phyloP scores from a whole-genome alignment of 2,888 invertebrate genomes.

The Drosophila phalerata region DNA sequence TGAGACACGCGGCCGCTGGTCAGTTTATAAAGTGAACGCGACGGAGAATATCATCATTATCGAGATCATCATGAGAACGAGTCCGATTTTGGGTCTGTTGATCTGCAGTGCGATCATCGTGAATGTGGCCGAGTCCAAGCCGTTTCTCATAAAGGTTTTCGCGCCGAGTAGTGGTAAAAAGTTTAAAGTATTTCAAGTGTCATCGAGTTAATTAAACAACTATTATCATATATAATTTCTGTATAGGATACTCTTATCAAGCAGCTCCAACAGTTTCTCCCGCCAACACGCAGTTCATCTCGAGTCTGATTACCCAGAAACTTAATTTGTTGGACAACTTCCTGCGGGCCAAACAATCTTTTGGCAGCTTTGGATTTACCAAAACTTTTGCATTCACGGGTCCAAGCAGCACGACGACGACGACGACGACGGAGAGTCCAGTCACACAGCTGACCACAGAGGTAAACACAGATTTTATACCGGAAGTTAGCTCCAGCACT shows the following conservation, averaged over 20 bases:
- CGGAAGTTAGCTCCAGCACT: conserved; percentile 67
- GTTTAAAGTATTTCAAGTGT: background rate
- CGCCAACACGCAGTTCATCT: conserved; percentile 50
- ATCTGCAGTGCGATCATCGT: conserved; percentile 33
- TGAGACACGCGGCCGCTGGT: conserved; percentile 43
- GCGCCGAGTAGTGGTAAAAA: conserved; percentile 58
- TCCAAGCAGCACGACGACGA: conserved; percentile 22
- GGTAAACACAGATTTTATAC: conserved; percentile 75
- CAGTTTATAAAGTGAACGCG: conserved; percentile 48
- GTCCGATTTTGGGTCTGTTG: conserved; percentile 55
- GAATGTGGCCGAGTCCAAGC: conserved; percentile 53
- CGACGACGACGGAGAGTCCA: conserved; percentile 50
- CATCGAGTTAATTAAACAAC: background rate
- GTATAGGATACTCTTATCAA: conserved; percentile 30
- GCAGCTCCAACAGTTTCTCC: conserved; percentile 40
- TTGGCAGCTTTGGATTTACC: conserved; percentile 55
- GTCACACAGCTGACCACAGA: conserved; percentile 57
- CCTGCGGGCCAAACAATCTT: conserved; percentile 56
- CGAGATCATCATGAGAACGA: conserved; percentile 51
- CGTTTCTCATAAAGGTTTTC: conserved; percentile 65
- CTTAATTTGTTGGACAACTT: conserved; percentile 53
- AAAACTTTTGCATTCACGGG: conserved; percentile 47
- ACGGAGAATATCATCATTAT: conserved; percentile 19
- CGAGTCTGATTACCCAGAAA: conserved; percentile 59
- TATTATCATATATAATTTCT: conserved; percentile 5